These are phyloP conservation scores for Pemphigus obesinymphae DNA, from an alignment of 1,140 invertebrate genomes.

Conservation along the genomic window DNA sequence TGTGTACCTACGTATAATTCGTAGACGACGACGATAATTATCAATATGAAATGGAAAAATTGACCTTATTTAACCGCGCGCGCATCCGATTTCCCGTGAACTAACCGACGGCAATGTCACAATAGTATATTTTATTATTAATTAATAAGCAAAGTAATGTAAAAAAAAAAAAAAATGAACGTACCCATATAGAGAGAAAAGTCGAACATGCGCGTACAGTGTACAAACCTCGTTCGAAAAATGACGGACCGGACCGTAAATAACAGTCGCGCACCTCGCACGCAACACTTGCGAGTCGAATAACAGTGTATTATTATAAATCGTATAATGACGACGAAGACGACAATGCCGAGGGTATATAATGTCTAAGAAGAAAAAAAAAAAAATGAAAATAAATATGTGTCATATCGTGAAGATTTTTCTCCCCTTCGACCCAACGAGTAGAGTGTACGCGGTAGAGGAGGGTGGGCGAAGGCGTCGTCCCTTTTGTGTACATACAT, in stretches of 20 bases:
- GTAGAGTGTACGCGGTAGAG: not conserved
- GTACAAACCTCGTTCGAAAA: not conserved
- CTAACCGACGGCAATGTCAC: not conserved
- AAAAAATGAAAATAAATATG: not conserved
- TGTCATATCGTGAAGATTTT: constrained; percentile 2
- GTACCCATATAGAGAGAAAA: not conserved
- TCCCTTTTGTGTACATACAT: not conserved
- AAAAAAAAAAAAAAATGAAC: not conserved
- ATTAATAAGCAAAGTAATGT: no score
- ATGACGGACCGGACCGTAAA: not conserved
- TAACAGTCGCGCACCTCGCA: not conserved
- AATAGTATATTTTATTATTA: not conserved
- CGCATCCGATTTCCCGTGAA: not conserved
- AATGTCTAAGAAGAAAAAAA: no score
- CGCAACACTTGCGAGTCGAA: no score
- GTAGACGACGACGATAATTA: not conserved
- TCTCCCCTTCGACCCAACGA: not conserved
- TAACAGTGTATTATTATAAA: not conserved
- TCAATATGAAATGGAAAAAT: constrained; percentile 3
- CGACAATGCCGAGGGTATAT: no score
- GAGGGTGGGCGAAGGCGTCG: not conserved
- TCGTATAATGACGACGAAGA: not conserved
- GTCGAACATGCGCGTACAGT: not conserved
- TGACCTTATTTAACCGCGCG: not conserved
- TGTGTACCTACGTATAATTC: not conserved